Conservation (phyloP, 1,140 invertebrate species). For the Pseudachorutes palmiensis region DNA sequence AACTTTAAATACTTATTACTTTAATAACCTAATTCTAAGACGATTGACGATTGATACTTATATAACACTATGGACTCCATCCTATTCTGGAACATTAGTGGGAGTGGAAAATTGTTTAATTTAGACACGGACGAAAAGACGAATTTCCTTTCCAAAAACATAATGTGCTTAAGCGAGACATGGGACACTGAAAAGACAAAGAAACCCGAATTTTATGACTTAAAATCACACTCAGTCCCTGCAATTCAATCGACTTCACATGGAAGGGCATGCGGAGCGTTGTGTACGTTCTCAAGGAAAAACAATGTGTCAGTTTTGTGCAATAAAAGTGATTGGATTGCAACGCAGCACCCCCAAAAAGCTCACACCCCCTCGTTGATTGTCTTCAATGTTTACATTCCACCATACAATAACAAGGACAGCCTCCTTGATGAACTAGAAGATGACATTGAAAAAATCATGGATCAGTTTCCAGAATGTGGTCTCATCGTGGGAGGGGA, state of each 20-base stretch:
- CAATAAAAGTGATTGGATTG: background rate
- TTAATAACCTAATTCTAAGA: no score
- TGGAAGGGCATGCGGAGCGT: background rate
- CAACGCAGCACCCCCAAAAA: background rate
- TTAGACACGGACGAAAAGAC: no score
- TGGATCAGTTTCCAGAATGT: background rate
- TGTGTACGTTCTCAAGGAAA: background rate
- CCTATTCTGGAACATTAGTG: no score
- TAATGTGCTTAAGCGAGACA: no score
- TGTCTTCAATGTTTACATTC: background rate
- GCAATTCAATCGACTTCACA: background rate
- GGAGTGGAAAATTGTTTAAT: no score
- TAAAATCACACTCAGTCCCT: no score
- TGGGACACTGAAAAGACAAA: no score
- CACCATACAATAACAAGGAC: background rate
- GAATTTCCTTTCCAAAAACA: no score
- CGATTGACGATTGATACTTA: no score
- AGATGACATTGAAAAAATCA: background rate
- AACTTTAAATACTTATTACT: no score
- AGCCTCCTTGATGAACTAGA: background rate
- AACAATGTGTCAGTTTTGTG: background rate
- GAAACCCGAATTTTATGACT: no score
- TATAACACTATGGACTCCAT: no score
- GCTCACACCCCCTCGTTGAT: background rate
- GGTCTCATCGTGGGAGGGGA: background rate